A percentile compares a stretch with the other conserved stretches of the same genome.
Conservation (phyloP, 1,140 invertebrate species). For the Eriosoma lanigerum region DNA sequence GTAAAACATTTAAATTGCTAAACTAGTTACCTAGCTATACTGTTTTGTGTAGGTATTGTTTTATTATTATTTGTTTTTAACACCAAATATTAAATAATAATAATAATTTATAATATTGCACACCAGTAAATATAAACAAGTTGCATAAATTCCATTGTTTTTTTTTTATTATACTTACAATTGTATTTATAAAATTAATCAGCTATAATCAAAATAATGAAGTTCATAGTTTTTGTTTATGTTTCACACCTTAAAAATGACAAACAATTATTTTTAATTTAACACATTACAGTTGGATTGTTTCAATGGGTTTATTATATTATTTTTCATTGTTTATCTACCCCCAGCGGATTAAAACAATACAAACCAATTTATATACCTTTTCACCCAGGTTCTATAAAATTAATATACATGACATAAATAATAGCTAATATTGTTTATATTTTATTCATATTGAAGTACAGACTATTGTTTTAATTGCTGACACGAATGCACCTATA, state of each 20-base stretch:
- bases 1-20: no score
- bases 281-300: neutral
- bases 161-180: neutral
- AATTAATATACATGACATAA: neutral
- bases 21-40: no score
- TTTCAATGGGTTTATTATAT: neutral
- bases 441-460: neutral
- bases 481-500: conserved; percentile 8
- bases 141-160: neutral
- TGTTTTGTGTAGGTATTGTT: no score
- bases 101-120: neutral
- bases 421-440: no score
- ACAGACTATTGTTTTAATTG: conserved; percentile 11
- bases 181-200: neutral
- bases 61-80: no score
- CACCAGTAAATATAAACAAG: neutral
- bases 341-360: neutral
- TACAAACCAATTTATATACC: conserved; percentile 29
- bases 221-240: neutral
- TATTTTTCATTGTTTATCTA: conserved; percentile 12
- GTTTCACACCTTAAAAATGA: neutral
- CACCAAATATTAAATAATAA: no score
- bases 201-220: neutral
- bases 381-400: neutral
- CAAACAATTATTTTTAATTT: conserved; percentile 23